These are phyloP conservation scores for Epirrita christyi DNA, from an alignment of 2,888 invertebrate species.

Conservation along the genomic window DNA sequence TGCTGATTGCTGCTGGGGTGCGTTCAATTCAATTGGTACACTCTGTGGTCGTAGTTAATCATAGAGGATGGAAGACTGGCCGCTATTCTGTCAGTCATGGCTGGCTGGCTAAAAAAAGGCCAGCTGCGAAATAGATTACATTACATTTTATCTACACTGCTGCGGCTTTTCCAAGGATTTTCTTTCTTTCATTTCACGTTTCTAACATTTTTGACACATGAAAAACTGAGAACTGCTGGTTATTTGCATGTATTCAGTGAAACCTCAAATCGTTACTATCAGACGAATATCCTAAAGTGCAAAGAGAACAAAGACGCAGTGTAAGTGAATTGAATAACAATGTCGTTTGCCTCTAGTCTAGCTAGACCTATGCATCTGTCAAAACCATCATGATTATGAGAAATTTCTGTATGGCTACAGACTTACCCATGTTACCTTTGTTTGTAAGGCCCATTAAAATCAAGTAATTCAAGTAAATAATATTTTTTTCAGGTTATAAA, in stretches of 20 bases:
- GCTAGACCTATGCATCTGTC: too few relatives aligned
- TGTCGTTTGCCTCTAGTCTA: conserved; percentile 1
- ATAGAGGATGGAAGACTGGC: too few relatives aligned
- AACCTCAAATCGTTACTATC: conserved; percentile 2
- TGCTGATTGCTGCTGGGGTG: too few relatives aligned
- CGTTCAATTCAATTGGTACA: too few relatives aligned
- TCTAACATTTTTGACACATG: too few relatives aligned
- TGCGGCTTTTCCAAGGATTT: too few relatives aligned
- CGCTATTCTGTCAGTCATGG: too few relatives aligned
- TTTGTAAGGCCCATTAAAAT: background rate
- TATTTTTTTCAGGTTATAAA: conserved; percentile 23
- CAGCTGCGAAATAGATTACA: too few relatives aligned
- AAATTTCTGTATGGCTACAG: background rate
- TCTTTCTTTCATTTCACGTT: too few relatives aligned
- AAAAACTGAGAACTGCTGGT: background rate
- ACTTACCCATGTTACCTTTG: background rate
- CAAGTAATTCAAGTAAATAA: background rate
- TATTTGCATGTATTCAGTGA: background rate
- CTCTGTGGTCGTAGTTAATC: too few relatives aligned
- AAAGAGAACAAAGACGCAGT: conserved; percentile 21
- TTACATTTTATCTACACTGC: too few relatives aligned
- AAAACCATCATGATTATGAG: background rate
- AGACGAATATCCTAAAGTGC: background rate
- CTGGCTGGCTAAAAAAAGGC: too few relatives aligned
- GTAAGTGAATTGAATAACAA: conserved; percentile 4